Conservation (phyloP, 2,888 invertebrate species). For the Actias luna region DNA sequence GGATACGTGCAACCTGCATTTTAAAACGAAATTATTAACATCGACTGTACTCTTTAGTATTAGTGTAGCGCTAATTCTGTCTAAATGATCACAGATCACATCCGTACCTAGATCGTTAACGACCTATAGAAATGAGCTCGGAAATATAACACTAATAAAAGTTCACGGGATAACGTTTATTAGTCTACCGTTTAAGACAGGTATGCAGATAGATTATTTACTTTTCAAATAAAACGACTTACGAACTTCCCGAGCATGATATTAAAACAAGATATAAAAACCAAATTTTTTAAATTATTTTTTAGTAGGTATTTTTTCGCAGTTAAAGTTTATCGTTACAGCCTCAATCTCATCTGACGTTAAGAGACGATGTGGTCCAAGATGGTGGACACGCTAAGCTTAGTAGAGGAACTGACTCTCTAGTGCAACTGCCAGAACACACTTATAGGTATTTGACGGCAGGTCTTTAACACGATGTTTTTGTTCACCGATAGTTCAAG, state of each 20-base stretch:
- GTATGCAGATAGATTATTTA: background rate
- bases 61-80: constrained; percentile 7
- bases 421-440: too few species aligned
- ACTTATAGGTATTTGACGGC: too few species aligned
- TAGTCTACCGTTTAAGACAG: background rate
- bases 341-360: too few species aligned
- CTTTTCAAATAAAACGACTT: background rate
- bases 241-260: background rate
- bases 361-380: too few species aligned
- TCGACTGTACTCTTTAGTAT: background rate
- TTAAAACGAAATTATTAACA: background rate
- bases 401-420: too few species aligned
- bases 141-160: constrained; percentile 5
- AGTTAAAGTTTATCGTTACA: too few species aligned
- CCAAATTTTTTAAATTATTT: too few species aligned
- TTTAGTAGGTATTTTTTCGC: too few species aligned
- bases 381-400: too few species aligned
- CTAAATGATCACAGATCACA: constrained; percentile 6
- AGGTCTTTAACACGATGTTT: too few species aligned
- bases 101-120: constrained; percentile 3
- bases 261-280: too few species aligned
- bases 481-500: too few species aligned
- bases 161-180: background rate
- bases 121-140: background rate
- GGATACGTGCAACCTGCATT: background rate